Percentiles rank a stretch among this genome's conserved stretches.
Evolutionary conservation across 2,797 vertebrate genomes (phyloP).

Genomic region (Siniperca scherzeri): DNA sequence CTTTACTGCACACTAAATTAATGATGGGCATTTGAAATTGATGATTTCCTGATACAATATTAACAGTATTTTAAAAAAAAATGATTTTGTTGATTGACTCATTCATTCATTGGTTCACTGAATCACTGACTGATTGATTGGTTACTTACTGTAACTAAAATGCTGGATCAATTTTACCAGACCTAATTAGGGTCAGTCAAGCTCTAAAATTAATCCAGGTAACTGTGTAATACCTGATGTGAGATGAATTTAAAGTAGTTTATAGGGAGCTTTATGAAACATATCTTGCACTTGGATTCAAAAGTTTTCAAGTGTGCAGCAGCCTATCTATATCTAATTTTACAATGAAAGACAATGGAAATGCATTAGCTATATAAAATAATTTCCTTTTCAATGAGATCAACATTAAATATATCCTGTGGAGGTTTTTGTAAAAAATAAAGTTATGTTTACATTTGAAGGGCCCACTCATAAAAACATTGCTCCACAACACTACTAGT

Average conservation of each 20-base stretch:
- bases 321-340: not conserved
- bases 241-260: not conserved
- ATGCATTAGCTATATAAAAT: not conserved
- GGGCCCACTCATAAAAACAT: not conserved
- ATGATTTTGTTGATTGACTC: not conserved
- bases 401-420: not conserved
- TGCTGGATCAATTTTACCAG: constrained; percentile 8
- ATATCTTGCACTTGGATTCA: constrained; percentile 1
- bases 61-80: not conserved
- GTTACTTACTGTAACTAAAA: constrained; percentile 23
- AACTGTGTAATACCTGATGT: not conserved
- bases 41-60: constrained; percentile 53
- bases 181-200: constrained; percentile 36
- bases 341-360: not conserved
- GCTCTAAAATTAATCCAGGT: constrained; percentile 23
- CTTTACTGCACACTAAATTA: constrained; percentile 74
- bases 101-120: constrained; percentile 8
- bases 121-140: constrained; percentile 1
- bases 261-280: not conserved
- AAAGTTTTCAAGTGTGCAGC: not conserved
- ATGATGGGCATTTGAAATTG: constrained; percentile 66
- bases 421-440: not conserved
- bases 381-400: not conserved
- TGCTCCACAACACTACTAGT: not conserved
- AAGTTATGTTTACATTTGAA: not conserved